Base-by-base conservation (phyloP, 1,140 invertebrate genomes). In the Spodoptera litura region DNA sequence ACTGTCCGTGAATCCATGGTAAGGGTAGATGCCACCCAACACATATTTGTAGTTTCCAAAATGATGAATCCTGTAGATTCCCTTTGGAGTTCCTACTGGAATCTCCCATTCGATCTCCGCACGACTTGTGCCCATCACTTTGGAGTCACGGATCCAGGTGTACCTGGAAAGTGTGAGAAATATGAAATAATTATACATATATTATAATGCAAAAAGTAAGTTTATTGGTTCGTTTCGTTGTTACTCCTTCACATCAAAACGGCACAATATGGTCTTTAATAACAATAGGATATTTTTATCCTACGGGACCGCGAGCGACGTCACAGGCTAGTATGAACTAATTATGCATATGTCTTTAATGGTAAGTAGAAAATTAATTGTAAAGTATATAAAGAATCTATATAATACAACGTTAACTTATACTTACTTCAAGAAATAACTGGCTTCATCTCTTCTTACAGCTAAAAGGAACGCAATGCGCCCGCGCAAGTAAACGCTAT, bases 1-100 rank as follows among this genome's bases (percentile, higher is more conserved):
- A 13, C 93, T 90, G 53, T 96, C 94, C 4, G 96, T 95, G 51
- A 95, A 95, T 4, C 97, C 97, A 80, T 95, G 93, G 86, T 98
- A 98, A 3, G 96, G 95, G 86, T 96, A 96, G n/a, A 96, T 95
- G 1, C 96, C 96, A 3, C 97, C 96, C 4, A 97, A 90, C 31
- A 98, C 96, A 78, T 97, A 97, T 82, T 96, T 97, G 85, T 96
- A 97, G 89, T 96, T 96, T 3, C 97, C 97, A 70, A 96, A 96
- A 87, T 98, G 97, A 58, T 96, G 95, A 55, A 99, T 97, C 72
- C 98, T 95, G 94, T 99, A 99, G 61, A 95, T 96, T 4, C 98
- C 98, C 1, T 95, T 91, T 52, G 95, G 87, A 0, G 96, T 96
- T 27, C 96, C 93, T 1, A 94, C 91, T 31, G 96, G 96, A 31